Conservation (phyloP, 2,888 invertebrate genomes). For the Chrysina gloriosa region DNA sequence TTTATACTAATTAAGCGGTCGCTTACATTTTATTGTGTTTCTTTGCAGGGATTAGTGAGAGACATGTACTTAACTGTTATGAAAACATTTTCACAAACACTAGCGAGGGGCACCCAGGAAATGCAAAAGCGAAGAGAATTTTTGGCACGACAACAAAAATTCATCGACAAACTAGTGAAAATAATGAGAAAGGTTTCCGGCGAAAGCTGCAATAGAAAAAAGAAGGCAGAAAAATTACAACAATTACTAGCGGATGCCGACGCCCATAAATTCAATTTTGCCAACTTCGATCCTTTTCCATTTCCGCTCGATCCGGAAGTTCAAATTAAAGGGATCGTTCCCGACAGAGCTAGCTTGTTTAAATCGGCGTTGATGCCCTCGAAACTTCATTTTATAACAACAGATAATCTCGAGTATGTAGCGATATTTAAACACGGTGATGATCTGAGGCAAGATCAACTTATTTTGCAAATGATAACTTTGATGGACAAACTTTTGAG, state of each 20-base stretch:
- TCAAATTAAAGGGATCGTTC: slow-evolving; percentile 86
- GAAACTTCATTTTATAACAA: slow-evolving; percentile 86
- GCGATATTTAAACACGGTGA: slow-evolving; percentile 99
- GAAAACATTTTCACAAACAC: slow-evolving; percentile 82
- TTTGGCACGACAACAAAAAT: slow-evolving; percentile 86
- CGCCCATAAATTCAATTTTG: slow-evolving; percentile 86
- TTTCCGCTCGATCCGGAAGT: slow-evolving; percentile 95
- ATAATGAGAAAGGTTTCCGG: slow-evolving; percentile 89
- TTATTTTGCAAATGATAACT: slow-evolving; percentile 97
- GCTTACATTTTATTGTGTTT: background rate
- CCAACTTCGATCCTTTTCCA: slow-evolving; percentile 91
- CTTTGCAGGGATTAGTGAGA: slow-evolving; percentile 64
- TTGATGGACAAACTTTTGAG: slow-evolving; percentile 96
- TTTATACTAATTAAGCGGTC: too few relatives aligned
- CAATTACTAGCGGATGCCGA: slow-evolving; percentile 84
- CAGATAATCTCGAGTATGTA: slow-evolving; percentile 83
- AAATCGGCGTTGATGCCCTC: slow-evolving; percentile 98
- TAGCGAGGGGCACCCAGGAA: slow-evolving; percentile 76
- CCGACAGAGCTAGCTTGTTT: slow-evolving; percentile 91
- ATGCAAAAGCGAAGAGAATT: slow-evolving; percentile 81
- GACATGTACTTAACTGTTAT: slow-evolving; percentile 93
- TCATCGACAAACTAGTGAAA: slow-evolving; percentile 90
- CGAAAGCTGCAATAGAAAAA: slow-evolving; percentile 91
- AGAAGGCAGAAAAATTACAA: slow-evolving; percentile 91
- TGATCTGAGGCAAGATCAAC: slow-evolving; percentile 96